Evolutionary conservation across 2,888 invertebrate species (phyloP), one percentile per base, ranked within the genome.

Genomic region (Unio delphinus): DNA sequence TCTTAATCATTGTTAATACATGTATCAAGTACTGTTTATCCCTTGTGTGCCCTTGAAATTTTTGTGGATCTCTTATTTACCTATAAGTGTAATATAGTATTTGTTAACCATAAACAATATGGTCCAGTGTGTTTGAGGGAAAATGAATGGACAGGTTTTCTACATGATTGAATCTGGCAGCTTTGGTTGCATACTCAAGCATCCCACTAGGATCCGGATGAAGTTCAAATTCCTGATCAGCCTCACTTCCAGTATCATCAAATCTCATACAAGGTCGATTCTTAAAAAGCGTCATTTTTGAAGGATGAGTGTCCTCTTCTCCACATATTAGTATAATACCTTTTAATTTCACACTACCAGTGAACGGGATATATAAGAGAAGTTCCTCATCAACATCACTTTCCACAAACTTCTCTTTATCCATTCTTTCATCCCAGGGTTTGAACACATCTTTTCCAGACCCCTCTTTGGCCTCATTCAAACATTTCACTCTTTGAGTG

Each of bases 371-470:
- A 89, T 98, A 98, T 88, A 99, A 97, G 4, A 99, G 91, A 6
- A 99, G 91, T 91, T 99, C 99, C 90, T 96, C 95, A 91, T 99
- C 99, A 1, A 94, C 95, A 92, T 99, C 99, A 91, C 98, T 98
- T 90, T 96, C 95, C 0, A 99, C 98, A 92, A 92, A 96, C 90
- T 94, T 92, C 74, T 92, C 93, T 76, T 92, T 92, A 88, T 95
- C 94, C 74, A 95, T 91, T 81, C 97, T 92, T 75, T 95, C 93
- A 82, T 97, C 96, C 95, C 96, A 97, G 0, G 97, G 92, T 89
- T 97, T 98, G 87, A 99, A 98, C 5, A 99, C 94, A 45, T 92
- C 92, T 90, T 94, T 95, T 26, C 97, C 98, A 18, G 95, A 94
- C 45, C 95, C 96, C 83, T 97, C 97, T 7, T 92, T 90, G 64